Evolutionary conservation across 2,797 vertebrate genomes (phyloP).

Genomic region (Parotocinclus haroldoi): DNA sequence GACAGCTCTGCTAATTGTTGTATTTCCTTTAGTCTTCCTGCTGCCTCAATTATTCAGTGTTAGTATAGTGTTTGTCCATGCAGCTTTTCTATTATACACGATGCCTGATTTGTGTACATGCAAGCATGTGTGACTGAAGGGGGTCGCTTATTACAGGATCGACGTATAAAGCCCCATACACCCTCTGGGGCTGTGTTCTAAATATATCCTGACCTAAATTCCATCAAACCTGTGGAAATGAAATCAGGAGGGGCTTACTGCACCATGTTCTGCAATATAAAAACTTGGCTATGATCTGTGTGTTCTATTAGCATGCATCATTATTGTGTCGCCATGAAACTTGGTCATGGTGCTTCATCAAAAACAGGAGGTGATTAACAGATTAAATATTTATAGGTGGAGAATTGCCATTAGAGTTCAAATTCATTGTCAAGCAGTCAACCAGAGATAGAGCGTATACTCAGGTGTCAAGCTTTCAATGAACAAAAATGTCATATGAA

Average conservation of each 20-base stretch:
- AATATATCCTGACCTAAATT: constrained; percentile 11
- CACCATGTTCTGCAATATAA: not conserved
- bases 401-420: constrained; percentile 1
- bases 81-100: not conserved
- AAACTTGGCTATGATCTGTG: not conserved
- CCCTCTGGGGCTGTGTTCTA: not conserved
- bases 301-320: too few species aligned
- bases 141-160: not conserved
- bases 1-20: constrained; percentile 23
- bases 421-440: not conserved
- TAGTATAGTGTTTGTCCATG: constrained; percentile 12
- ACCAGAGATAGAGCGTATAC: not conserved
- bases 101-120: constrained; percentile 12
- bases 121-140: not conserved
- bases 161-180: constrained; percentile 4
- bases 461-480: not conserved
- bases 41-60: constrained; percentile 25
- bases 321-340: not conserved
- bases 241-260: not conserved
- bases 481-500: too few species aligned
- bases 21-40: constrained; percentile 8
- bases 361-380: constrained; percentile 13
- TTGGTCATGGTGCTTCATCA: not conserved
- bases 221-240: not conserved
- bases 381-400: constrained; percentile 20